phyloP scores from a whole-genome alignment of 2,113 vertebrate species.

The Channa argus region DNA sequence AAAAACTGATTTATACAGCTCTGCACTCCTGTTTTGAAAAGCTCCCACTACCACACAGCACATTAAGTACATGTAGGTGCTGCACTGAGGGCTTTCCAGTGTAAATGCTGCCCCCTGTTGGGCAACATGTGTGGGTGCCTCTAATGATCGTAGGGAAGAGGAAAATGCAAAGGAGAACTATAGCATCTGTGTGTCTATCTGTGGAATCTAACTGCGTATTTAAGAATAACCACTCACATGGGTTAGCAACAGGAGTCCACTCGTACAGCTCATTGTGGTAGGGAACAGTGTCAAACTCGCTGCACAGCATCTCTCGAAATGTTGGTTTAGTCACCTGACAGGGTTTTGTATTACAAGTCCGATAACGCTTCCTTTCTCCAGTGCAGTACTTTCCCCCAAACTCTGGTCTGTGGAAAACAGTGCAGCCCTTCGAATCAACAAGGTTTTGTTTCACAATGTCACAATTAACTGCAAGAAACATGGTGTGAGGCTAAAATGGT shows the following conservation, averaged over 20 bases:
- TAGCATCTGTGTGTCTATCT: background rate
- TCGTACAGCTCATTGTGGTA: constrained; percentile 93
- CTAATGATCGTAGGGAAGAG: background rate
- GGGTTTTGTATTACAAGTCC: constrained; percentile 89
- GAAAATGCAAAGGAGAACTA: background rate
- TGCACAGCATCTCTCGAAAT: constrained; percentile 98
- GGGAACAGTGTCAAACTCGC: constrained; percentile 94
- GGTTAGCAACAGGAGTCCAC: constrained; percentile 90
- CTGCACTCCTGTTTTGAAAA: background rate
- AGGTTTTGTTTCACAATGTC: background rate
- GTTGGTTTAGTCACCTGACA: constrained; percentile 85
- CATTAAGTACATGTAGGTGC: background rate
- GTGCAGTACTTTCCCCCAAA: constrained; percentile 98
- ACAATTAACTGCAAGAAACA: background rate
- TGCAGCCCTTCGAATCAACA: background rate
- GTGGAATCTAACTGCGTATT: background rate
- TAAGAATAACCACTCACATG: constrained; percentile 76
- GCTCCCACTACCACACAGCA: no score
- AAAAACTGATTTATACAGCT: no score
- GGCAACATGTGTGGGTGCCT: constrained; percentile 16
- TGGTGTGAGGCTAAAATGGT: background rate
- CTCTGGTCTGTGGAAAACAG: constrained; percentile 85
- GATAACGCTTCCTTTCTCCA: constrained; percentile 93
- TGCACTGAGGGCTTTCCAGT: constrained; percentile 7
- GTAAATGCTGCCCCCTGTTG: constrained; percentile 69